Evolutionary conservation across 2,888 invertebrate species (phyloP).

Genomic region (Tetragonisca angustula): DNA sequence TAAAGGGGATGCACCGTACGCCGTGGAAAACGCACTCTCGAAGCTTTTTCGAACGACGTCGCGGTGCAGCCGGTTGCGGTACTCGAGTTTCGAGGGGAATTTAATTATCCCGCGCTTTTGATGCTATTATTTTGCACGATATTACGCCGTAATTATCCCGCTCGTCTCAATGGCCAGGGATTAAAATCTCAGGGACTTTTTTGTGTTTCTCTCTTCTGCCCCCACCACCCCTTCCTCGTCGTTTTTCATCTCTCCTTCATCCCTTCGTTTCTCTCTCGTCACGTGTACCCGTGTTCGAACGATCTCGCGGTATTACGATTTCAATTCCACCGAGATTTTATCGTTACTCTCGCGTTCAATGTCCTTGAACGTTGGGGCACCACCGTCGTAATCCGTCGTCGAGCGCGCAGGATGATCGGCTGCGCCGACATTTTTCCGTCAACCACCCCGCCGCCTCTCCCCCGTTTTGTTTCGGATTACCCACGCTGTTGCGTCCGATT

Average conservation of each 20-base stretch:
- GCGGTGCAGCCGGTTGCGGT: conserved; percentile 37
- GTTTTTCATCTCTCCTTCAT: not conserved
- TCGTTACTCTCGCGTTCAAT: conserved; percentile 39
- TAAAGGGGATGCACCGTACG: conserved; percentile 57
- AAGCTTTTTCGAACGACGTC: conserved; percentile 38
- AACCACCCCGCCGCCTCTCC: not conserved
- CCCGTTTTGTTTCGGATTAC: conserved; percentile 28
- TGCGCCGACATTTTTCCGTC: not conserved
- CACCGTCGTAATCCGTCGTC: conserved; percentile 37
- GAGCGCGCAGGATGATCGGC: conserved; percentile 24
- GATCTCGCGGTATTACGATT: conserved; percentile 50
- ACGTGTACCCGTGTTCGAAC: not conserved
- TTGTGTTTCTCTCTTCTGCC: not conserved
- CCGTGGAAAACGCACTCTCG: conserved; percentile 50
- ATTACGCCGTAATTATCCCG: conserved; percentile 73
- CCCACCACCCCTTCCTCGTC: not conserved
- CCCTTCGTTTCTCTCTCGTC: not conserved
- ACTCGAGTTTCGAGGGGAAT: conserved; percentile 65
- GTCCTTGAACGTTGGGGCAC: conserved; percentile 49
- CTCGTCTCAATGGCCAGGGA: conserved; percentile 64
- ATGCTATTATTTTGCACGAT: conserved; percentile 73
- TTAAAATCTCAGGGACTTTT: conserved; percentile 63
- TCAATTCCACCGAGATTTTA: conserved; percentile 56
- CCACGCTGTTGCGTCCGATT: not conserved
- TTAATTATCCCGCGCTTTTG: conserved; percentile 75